Evolutionary conservation across 2,113 vertebrate species (phyloP), one percentile per base, ranked within the genome.

Genomic region (Platysteira castanea): DNA sequence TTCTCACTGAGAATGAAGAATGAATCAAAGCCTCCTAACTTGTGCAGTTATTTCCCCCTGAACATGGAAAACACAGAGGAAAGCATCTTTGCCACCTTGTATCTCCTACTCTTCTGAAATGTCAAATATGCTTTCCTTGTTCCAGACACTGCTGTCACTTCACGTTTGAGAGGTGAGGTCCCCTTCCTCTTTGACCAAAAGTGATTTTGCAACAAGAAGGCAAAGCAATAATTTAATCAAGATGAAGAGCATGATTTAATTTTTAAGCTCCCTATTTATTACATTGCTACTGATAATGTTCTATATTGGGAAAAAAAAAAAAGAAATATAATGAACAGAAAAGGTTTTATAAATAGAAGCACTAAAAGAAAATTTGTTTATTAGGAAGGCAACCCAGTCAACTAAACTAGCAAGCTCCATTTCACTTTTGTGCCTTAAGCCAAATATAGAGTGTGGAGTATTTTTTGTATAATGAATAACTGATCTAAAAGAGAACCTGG

Each of bases 1-100:
- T 67, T 49, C 41, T 47, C 37, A 53, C 7, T 42, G 14, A 60
- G 33, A 47, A 70, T 44, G 52, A 59, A 79, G 9, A 74, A 69
- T 77, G 74, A 76, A 30, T 35, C 26, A 87, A 78, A 59, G 24
- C 67, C 37, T 84, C 97, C 98, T 98, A 97, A 99, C 98, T 98
- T 98, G 99, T 99, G 97, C 98, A 99, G 99, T 79, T 94, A 99
- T 98, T 97, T 99, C 99, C 28, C 98, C 98, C 94, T 99, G 95
- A 26, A 99, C 98, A 97, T 98, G 96, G 97, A 99, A 99, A 80
- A 99, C 98, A 93, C 98, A 99, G 31, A 50, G 20, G 7, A 98
- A 99, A 31, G 97, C 96, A 88, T 99, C 98, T 97, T 99, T 99
- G 52, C 98, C 98, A 83, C 98, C 98, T 96, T 97, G 98, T 35